These are phyloP conservation scores for Aselliscus stoliczkanus DNA, from an alignment of 2,797 vertebrate species.

Conservation along the genomic window DNA sequence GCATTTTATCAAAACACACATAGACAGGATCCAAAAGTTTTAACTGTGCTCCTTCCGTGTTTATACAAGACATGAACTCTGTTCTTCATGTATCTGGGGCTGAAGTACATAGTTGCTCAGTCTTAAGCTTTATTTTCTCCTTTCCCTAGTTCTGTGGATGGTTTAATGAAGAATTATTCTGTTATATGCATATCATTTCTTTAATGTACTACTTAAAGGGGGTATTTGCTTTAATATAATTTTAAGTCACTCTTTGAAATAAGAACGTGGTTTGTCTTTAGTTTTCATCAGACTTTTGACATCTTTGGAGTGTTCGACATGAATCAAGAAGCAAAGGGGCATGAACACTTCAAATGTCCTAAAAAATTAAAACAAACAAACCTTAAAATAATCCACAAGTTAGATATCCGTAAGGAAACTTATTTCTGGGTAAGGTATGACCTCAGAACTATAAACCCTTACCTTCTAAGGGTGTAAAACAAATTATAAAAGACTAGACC, in stretches of 20 bases:
- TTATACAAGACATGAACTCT: not conserved
- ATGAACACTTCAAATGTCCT: not conserved
- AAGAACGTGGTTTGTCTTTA: not conserved
- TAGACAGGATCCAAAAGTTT: not conserved
- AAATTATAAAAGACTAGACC: conserved; percentile 42
- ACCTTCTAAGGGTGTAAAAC: conserved; percentile 44
- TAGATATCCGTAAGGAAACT: conserved; percentile 7
- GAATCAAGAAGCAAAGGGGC: not conserved
- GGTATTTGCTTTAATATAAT: not conserved
- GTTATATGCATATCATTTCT: not conserved
- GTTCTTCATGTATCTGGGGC: not conserved
- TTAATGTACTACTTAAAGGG: not conserved
- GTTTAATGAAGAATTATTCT: not conserved
- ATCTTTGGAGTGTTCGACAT: not conserved
- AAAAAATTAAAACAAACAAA: conserved; percentile 16
- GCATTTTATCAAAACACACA: not conserved
- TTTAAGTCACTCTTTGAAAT: conserved; percentile 7
- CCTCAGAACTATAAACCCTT: not conserved
- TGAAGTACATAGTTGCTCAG: not conserved
- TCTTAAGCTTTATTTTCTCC: not conserved
- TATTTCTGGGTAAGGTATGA: conserved; percentile 30
- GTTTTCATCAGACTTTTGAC: not conserved
- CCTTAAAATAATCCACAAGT: not conserved
- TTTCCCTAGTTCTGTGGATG: not conserved
- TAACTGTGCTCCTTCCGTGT: not conserved